Evolutionary conservation across 2,888 invertebrate species (phyloP).

Genomic region (Eumacrocentrus americanus): DNA sequence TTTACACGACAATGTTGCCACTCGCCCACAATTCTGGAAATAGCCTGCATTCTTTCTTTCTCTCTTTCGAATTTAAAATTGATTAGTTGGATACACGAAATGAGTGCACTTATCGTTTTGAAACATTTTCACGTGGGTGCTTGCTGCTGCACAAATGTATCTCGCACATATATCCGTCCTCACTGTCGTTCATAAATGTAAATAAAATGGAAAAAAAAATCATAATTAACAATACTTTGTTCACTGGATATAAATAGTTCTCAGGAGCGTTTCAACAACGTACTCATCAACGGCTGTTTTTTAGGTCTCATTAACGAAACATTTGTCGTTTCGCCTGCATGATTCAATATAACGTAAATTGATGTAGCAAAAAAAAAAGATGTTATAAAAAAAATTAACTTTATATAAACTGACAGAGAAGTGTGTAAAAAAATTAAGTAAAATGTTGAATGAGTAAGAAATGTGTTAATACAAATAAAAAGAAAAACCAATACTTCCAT

Average conservation of each 20-base stretch:
- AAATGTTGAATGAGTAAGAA: no score
- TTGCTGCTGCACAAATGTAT: not conserved
- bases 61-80: no score
- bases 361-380: not conserved
- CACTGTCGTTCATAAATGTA: not conserved
- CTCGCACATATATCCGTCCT: not conserved
- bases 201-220: not conserved
- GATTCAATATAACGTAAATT: not conserved
- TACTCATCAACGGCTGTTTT: not conserved
- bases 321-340: not conserved
- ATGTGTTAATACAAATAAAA: constrained; percentile 4
- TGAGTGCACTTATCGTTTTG: not conserved
- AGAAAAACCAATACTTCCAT: no score
- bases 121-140: no score
- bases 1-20: no score
- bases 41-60: no score
- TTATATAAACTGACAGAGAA: no score
- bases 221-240: not conserved
- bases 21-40: no score
- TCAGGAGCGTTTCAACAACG: not conserved
- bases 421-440: not conserved
- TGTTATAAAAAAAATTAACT: not conserved
- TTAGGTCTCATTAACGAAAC: not conserved
- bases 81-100: no score
- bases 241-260: not conserved